Percentiles rank a stretch among this genome's conserved stretches.
Conservation (phyloP, 2,797 vertebrate species). For the Hydrolagus colliei region DNA sequence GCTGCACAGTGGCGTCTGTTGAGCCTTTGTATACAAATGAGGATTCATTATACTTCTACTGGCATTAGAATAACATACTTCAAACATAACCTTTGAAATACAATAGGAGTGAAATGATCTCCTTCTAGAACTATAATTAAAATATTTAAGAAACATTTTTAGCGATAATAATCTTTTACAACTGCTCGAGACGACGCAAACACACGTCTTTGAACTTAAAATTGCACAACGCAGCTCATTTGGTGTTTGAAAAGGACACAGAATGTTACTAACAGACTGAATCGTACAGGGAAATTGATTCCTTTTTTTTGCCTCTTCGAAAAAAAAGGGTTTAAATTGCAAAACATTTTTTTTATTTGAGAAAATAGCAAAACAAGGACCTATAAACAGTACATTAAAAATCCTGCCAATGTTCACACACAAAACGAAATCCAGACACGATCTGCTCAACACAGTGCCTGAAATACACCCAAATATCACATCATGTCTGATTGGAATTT, state of each 20-base stretch:
- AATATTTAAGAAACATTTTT: slow-evolving; percentile 18
- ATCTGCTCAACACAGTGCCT: neutral
- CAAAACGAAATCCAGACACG: neutral
- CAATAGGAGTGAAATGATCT: neutral
- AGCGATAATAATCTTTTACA: slow-evolving; percentile 14
- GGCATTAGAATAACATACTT: slow-evolving; percentile 9
- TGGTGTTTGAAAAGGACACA: neutral
- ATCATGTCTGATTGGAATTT: neutral
- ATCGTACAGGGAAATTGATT: neutral
- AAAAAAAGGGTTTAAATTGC: neutral
- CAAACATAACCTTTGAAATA: neutral
- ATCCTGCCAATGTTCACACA: too few relatives aligned
- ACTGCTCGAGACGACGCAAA: neutral
- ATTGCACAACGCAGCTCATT: neutral
- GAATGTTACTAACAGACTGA: neutral
- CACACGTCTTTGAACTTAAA: neutral
- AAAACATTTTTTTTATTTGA: neutral
- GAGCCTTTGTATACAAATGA: slow-evolving; percentile 11
- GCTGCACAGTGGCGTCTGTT: slow-evolving; percentile 22
- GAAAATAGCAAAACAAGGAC: neutral
- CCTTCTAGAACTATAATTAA: slow-evolving; percentile 19
- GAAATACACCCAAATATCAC: neutral
- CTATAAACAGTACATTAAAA: neutral
- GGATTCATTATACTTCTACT: slow-evolving; percentile 27
- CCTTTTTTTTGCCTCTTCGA: neutral